Evolutionary conservation across 2,797 vertebrate genomes (phyloP).

Genomic region (Tympanoctomys barrerae): DNA sequence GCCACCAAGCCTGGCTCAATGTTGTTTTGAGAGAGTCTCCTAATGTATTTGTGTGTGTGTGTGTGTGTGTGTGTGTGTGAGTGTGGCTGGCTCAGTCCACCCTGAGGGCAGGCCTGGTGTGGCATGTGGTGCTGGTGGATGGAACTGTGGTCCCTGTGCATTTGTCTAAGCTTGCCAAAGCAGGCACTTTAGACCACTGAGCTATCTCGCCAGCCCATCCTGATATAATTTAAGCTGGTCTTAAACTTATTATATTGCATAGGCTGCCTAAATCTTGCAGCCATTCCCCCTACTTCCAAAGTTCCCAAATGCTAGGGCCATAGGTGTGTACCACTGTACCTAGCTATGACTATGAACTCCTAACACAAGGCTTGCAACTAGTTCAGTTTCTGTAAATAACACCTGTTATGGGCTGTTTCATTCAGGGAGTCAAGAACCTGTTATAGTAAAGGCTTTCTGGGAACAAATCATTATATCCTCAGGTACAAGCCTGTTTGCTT

Average conservation of each 20-base stretch:
- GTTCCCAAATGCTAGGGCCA: background rate
- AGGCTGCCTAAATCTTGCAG: background rate
- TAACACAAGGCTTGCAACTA: background rate
- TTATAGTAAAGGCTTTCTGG: background rate
- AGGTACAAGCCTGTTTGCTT: background rate
- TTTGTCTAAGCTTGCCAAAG: too few species aligned
- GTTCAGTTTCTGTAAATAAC: slow-evolving; percentile 37
- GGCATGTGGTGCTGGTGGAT: too few species aligned
- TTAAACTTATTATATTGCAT: background rate
- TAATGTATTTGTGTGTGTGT: too few species aligned
- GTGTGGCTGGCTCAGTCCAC: too few species aligned
- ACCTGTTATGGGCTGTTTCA: background rate
- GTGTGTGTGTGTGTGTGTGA: too few species aligned
- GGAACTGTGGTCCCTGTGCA: too few species aligned
- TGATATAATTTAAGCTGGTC: background rate
- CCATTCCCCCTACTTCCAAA: background rate
- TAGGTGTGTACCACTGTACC: background rate
- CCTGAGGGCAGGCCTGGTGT: too few species aligned
- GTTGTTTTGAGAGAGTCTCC: too few species aligned
- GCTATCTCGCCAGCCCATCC: too few species aligned
- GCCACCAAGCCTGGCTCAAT: too few species aligned
- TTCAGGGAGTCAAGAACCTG: background rate
- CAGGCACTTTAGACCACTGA: too few species aligned
- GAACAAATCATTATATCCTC: background rate
- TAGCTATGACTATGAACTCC: background rate